These are phyloP conservation scores for Zoanthus solanderi DNA, from an alignment of 92 coral and sea anemone genomes.

Conservation along the genomic window DNA sequence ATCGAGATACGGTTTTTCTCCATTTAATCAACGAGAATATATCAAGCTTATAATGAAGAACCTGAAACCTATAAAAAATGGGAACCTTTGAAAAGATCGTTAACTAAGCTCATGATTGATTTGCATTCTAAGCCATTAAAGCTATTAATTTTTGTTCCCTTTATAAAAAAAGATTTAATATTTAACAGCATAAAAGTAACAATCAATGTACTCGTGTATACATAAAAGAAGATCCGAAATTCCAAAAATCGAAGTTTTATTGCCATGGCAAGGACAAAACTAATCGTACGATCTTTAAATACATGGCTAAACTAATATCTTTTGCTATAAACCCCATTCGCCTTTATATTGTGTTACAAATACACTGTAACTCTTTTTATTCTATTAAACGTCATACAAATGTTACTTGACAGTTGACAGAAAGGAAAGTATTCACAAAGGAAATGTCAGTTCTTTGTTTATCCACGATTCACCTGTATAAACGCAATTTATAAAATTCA, in stretches of 20 bases:
- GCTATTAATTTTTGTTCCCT: too few relatives aligned
- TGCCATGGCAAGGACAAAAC: not conserved
- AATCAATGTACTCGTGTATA: too few relatives aligned
- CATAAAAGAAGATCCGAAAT: not conserved
- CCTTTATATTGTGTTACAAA: too few relatives aligned
- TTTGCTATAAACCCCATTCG: not conserved
- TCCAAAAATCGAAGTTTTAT: not conserved
- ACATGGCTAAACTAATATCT: not conserved
- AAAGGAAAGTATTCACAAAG: not conserved
- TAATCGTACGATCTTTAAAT: not conserved
- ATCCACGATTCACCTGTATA: constrained; percentile 8
- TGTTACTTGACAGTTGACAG: not conserved
- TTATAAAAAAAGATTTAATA: too few relatives aligned
- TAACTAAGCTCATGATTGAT: too few relatives aligned
- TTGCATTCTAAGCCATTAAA: too few relatives aligned
- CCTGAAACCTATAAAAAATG: too few relatives aligned
- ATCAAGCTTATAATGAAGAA: too few relatives aligned
- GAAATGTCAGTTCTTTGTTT: constrained; percentile 30
- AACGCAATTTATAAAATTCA: not conserved
- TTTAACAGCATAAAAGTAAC: too few relatives aligned
- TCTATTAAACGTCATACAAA: not conserved
- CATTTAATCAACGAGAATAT: too few relatives aligned
- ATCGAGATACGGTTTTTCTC: too few relatives aligned
- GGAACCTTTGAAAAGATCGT: too few relatives aligned
- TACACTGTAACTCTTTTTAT: not conserved